phyloP scores from a whole-genome alignment of 2,113 vertebrate species.

The Epinephelus cyanopodus region DNA sequence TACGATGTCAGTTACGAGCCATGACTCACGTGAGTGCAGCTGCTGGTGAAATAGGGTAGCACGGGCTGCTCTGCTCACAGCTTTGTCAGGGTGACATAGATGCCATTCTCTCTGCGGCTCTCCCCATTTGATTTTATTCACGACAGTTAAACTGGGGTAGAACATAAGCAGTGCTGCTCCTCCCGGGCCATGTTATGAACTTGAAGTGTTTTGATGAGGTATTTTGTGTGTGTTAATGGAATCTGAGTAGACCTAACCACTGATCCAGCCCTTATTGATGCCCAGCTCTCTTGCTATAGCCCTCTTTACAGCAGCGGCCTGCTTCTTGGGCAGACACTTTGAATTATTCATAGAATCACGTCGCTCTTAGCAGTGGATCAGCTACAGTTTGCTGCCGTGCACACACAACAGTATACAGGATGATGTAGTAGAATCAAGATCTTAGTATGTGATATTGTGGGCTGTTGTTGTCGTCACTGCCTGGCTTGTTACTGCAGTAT shows the following conservation, averaged over 20 bases:
- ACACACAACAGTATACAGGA: conserved; percentile 16
- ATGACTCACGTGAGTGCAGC: conserved; percentile 60
- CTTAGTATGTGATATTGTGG: neutral
- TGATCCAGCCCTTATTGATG: conserved; percentile 33
- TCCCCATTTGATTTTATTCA: conserved; percentile 22
- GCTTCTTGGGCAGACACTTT: conserved; percentile 64
- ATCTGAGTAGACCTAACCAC: conserved; percentile 11
- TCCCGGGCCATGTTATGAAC: neutral
- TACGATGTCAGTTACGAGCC: conserved; percentile 44
- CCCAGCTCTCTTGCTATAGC: conserved; percentile 30
- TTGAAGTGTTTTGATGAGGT: conserved; percentile 20
- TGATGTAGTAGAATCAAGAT: conserved; percentile 18
- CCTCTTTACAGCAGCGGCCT: conserved; percentile 55
- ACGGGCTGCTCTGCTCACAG: neutral
- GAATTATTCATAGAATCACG: conserved; percentile 76
- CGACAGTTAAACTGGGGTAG: conserved; percentile 34
- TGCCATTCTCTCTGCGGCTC: conserved; percentile 24
- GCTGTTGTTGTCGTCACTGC: conserved; percentile 15
- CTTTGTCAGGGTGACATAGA: conserved; percentile 44
- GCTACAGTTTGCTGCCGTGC: conserved; percentile 39
- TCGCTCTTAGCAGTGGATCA: conserved; percentile 59
- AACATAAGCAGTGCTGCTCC: conserved; percentile 12
- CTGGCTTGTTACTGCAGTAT: conserved; percentile 1
- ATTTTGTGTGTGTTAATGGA: conserved; percentile 27
- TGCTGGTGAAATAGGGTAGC: conserved; percentile 64